A percentile compares a stretch with the other conserved stretches of the same genome.
These are phyloP conservation scores for Andrena minutula DNA, from an alignment of 2,888 invertebrate species.

Conservation along the genomic window DNA sequence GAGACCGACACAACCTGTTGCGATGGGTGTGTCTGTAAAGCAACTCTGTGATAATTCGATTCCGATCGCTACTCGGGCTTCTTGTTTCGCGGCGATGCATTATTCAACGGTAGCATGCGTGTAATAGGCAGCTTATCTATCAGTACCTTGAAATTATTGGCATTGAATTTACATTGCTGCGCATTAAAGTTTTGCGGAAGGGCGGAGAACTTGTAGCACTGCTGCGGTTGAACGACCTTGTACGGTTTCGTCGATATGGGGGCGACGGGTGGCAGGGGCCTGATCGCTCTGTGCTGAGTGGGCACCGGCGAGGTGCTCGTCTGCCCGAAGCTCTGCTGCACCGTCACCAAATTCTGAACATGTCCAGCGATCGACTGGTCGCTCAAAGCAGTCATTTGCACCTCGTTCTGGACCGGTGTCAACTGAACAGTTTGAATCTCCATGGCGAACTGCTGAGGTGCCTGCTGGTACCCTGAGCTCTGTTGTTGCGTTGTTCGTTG, in stretches of 20 bases:
- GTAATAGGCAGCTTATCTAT: background rate
- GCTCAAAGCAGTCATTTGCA: conserved; percentile 75
- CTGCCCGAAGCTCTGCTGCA: conserved; percentile 73
- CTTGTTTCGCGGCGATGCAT: background rate
- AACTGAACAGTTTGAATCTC: conserved; percentile 79
- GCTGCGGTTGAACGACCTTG: conserved; percentile 79
- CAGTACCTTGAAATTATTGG: conserved; percentile 78
- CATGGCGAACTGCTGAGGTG: conserved; percentile 76
- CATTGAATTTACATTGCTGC: conserved; percentile 80
- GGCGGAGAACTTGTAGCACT: conserved; percentile 80
- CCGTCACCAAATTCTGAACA: conserved; percentile 72
- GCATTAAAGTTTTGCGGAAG: conserved; percentile 77
- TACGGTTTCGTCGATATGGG: conserved; percentile 76
- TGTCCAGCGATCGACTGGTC: conserved; percentile 67
- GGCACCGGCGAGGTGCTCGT: conserved; percentile 66
- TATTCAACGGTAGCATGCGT: conserved; percentile 21
- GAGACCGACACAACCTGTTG: conserved; percentile 79
- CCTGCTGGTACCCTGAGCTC: conserved; percentile 74
- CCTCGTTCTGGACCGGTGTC: conserved; percentile 70
- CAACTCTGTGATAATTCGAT: conserved; percentile 19
- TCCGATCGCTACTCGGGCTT: conserved; percentile 8
- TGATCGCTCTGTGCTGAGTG: conserved; percentile 73
- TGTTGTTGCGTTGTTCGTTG: conserved; percentile 75
- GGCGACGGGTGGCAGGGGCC: conserved; percentile 71
- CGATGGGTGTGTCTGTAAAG: conserved; percentile 73